These are phyloP conservation scores for Drosophila prosaltans DNA, from an alignment of 1,140 invertebrate species.

Conservation along the genomic window DNA sequence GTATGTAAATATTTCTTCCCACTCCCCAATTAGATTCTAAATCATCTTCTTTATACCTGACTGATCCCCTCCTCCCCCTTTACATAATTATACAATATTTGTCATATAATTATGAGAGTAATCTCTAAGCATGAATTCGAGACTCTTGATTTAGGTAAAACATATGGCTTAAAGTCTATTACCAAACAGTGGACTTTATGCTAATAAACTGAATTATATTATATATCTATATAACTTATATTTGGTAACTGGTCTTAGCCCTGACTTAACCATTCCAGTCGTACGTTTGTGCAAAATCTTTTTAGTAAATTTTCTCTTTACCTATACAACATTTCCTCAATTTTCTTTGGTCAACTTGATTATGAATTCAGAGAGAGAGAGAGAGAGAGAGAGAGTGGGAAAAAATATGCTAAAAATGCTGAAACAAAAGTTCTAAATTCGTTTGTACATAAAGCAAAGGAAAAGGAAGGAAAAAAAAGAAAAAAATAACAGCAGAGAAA, in stretches of 20 bases:
- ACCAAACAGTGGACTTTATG: too few relatives aligned
- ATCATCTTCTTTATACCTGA: conserved; percentile 4
- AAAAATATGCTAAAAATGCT: conserved; percentile 62
- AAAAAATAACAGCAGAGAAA: neutral
- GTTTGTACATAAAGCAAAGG: conserved; percentile 49
- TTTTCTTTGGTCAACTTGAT: neutral
- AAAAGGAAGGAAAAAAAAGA: neutral
- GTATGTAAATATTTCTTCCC: neutral
- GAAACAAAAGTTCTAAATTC: conserved; percentile 57
- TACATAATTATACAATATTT: too few relatives aligned
- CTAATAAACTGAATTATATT: too few relatives aligned
- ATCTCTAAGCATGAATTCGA: too few relatives aligned
- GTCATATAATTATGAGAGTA: too few relatives aligned
- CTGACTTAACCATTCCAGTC: too few relatives aligned
- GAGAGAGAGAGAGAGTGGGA: neutral
- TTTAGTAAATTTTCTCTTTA: neutral
- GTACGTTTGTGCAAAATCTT: neutral
- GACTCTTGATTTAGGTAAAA: too few relatives aligned
- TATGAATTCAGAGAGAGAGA: neutral
- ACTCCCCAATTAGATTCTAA: neutral
- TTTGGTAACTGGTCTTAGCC: too few relatives aligned
- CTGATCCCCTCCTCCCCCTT: neutral
- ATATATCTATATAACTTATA: too few relatives aligned
- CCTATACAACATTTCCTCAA: neutral
- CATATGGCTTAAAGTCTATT: too few relatives aligned